Conservation (phyloP, 2,113 vertebrate genomes). For the Galemys pyrenaicus region DNA sequence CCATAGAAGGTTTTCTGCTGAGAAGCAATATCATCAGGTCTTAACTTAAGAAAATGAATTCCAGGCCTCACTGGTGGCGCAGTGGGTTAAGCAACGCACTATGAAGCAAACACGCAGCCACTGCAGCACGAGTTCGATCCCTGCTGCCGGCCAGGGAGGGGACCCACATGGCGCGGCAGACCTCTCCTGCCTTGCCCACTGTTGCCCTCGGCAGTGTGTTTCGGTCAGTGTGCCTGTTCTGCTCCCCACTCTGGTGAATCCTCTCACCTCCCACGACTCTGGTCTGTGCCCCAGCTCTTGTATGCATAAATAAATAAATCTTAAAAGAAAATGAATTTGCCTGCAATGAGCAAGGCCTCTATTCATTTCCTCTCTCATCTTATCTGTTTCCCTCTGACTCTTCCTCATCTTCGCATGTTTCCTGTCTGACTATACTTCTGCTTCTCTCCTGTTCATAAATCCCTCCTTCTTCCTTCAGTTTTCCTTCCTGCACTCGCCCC, state of each 20-base stretch:
- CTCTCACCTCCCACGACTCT: too few relatives aligned
- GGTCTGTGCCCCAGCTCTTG: too few relatives aligned
- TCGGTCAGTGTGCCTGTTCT: too few relatives aligned
- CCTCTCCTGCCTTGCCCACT: too few relatives aligned
- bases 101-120: too few relatives aligned
- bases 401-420: not conserved
- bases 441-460: not conserved
- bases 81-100: too few relatives aligned
- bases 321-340: not conserved
- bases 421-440: not conserved
- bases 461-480: constrained; percentile 7
- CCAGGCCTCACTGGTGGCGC: not conserved
- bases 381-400: not conserved
- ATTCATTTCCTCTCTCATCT: not conserved
- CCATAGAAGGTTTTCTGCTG: not conserved
- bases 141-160: too few relatives aligned
- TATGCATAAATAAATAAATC: too few relatives aligned
- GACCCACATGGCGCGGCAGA: too few relatives aligned
- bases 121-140: too few relatives aligned
- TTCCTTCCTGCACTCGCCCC: constrained; percentile 29
- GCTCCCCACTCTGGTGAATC: too few relatives aligned
- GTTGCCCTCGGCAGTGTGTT: too few relatives aligned
- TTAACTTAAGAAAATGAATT: not conserved
- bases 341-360: not conserved
- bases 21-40: not conserved